Evolutionary conservation across 2,888 invertebrate species (phyloP).

Genomic region (Thalpophila matura): DNA sequence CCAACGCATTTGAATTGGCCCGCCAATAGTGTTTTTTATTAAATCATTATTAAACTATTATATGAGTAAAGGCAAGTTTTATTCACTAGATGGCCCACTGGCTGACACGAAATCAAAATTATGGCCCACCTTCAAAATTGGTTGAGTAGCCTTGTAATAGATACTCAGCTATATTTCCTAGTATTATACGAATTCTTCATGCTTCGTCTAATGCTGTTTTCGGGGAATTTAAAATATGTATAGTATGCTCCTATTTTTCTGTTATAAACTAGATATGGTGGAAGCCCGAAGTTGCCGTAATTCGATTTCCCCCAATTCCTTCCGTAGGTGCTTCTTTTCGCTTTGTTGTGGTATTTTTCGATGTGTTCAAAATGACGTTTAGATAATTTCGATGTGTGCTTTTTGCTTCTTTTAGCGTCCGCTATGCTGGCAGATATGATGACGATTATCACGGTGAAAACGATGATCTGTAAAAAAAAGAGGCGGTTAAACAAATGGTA

Average conservation of each 20-base stretch:
- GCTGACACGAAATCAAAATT: too few species aligned
- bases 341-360: slow-evolving; percentile 54
- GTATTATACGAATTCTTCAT: slow-evolving; percentile 49
- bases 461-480: slow-evolving; percentile 63
- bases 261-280: slow-evolving; percentile 84
- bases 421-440: slow-evolving; percentile 27
- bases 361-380: slow-evolving; percentile 23
- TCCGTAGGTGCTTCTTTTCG: slow-evolving; percentile 69
- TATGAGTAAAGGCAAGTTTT: too few species aligned
- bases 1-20: too few species aligned
- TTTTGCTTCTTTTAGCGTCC: slow-evolving; percentile 49
- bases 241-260: slow-evolving; percentile 81
- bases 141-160: neutral
- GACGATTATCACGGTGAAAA: slow-evolving; percentile 55
- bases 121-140: too few species aligned
- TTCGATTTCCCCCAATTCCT: slow-evolving; percentile 66
- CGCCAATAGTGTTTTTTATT: too few species aligned
- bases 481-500: too few species aligned
- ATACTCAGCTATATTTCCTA: slow-evolving; percentile 25
- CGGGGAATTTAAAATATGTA: slow-evolving; percentile 81
- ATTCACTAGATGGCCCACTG: too few species aligned
- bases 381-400: slow-evolving; percentile 16
- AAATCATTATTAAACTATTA: too few species aligned
- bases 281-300: slow-evolving; percentile 68
- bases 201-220: slow-evolving; percentile 68